phyloP scores from a whole-genome alignment of 1,140 invertebrate genomes.

The Leptinotarsa texana region DNA sequence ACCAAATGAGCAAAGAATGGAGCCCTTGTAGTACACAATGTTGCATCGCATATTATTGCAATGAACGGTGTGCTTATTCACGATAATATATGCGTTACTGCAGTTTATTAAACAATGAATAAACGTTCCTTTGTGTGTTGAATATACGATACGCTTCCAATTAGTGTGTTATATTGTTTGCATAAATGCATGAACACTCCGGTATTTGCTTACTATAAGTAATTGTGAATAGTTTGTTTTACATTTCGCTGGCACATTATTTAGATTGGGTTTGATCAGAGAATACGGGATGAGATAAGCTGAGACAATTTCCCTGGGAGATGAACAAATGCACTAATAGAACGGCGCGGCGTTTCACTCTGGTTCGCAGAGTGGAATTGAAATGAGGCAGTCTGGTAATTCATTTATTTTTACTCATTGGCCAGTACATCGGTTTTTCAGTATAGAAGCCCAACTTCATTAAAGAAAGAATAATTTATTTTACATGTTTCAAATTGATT shows the following conservation, averaged over 20 bases:
- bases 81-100: constrained; percentile 24
- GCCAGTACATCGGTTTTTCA: too few species aligned
- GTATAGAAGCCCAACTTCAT: too few species aligned
- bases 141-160: constrained; percentile 24
- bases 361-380: too few species aligned
- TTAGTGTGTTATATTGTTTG: constrained; percentile 29
- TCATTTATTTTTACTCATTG: too few species aligned
- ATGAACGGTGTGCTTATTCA: constrained; percentile 22
- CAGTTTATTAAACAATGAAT: constrained; percentile 29
- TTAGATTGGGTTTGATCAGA: constrained; percentile 2
- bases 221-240: constrained; percentile 18
- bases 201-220: constrained; percentile 23
- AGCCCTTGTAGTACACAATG: constrained; percentile 9
- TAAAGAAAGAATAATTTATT: too few species aligned
- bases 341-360: too few species aligned
- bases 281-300: constrained; percentile 7
- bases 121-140: constrained; percentile 25
- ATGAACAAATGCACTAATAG: neutral
- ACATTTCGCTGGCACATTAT: constrained; percentile 10
- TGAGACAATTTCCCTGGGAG: neutral
- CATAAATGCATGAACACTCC: constrained; percentile 26
- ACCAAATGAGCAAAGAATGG: constrained; percentile 7
- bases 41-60: constrained; percentile 21
- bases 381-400: too few species aligned
- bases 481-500: too few species aligned